Evolutionary conservation across 2,888 invertebrate genomes (phyloP).

Genomic region (Litoditis marina): DNA sequence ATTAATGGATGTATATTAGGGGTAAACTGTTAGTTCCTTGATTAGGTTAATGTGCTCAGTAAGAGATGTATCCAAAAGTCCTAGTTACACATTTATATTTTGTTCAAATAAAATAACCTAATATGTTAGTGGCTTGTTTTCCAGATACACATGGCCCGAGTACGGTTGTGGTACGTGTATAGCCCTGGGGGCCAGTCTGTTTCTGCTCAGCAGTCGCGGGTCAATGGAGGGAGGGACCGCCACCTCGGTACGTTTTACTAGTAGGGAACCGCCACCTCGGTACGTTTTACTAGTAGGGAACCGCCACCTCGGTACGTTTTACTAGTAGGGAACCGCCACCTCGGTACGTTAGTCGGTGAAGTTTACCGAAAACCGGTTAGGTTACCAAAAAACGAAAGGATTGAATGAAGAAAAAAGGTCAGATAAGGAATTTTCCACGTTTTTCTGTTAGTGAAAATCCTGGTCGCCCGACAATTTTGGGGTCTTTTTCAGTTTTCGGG

Average conservation of each 20-base stretch:
- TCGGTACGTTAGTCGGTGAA: constrained; percentile 6
- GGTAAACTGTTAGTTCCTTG: no score
- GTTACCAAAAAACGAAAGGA: no score
- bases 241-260: constrained; percentile 1
- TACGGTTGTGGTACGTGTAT: constrained; percentile 85
- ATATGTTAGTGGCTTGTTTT: not conserved
- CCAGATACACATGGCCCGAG: constrained; percentile 72
- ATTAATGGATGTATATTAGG: no score
- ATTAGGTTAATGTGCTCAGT: no score
- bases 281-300: not conserved
- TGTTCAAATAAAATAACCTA: not conserved
- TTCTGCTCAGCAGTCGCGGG: constrained; percentile 74
- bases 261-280: constrained; percentile 10
- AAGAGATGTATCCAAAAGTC: not conserved
- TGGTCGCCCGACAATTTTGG: no score
- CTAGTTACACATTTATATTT: not conserved
- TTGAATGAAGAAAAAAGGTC: no score
- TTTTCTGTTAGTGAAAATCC: no score
- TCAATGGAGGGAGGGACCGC: constrained; percentile 6
- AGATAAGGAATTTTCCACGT: no score
- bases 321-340: constrained; percentile 3
- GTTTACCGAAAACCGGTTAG: no score
- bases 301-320: constrained; percentile 6
- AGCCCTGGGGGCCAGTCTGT: constrained; percentile 86
- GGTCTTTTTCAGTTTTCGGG: constrained; percentile 68